phyloP scores from a whole-genome alignment of 2,113 vertebrate genomes.

The Colinus virginianus region DNA sequence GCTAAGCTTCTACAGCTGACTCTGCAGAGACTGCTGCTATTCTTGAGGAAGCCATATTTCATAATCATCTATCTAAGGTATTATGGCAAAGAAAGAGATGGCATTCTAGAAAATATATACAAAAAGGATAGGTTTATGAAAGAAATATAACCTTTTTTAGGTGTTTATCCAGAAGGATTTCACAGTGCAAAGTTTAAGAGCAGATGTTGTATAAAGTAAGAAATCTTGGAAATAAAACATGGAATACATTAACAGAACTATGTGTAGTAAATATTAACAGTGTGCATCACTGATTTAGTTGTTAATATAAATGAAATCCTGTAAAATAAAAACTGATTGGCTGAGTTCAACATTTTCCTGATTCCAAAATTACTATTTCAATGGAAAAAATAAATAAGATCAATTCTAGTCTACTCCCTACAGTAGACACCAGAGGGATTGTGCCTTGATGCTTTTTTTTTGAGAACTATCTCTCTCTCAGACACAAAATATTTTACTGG shows the following conservation, averaged over 20 bases:
- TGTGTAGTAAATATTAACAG: neutral
- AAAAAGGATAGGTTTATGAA: neutral
- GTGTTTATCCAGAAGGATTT: neutral
- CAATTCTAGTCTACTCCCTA: neutral
- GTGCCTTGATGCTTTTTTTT: neutral
- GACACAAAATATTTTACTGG: neutral
- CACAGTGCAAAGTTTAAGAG: neutral
- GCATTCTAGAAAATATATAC: neutral
- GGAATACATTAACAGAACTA: neutral
- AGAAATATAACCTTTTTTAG: neutral
- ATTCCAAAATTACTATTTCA: neutral
- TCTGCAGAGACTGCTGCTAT: slow-evolving; percentile 5
- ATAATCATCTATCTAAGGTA: neutral
- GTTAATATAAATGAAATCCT: neutral
- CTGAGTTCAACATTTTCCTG: neutral
- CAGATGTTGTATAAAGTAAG: neutral
- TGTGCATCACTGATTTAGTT: neutral
- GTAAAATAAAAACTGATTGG: neutral
- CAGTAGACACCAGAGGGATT: neutral
- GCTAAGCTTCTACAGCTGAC: slow-evolving; percentile 27
- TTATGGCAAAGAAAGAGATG: neutral
- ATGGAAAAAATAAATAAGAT: neutral
- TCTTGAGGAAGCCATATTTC: slow-evolving; percentile 16
- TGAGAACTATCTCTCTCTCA: neutral
- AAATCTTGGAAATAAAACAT: slow-evolving; percentile 18